phyloP scores from a whole-genome alignment of 2,113 vertebrate species.

The Pygoscelis antarcticus region DNA sequence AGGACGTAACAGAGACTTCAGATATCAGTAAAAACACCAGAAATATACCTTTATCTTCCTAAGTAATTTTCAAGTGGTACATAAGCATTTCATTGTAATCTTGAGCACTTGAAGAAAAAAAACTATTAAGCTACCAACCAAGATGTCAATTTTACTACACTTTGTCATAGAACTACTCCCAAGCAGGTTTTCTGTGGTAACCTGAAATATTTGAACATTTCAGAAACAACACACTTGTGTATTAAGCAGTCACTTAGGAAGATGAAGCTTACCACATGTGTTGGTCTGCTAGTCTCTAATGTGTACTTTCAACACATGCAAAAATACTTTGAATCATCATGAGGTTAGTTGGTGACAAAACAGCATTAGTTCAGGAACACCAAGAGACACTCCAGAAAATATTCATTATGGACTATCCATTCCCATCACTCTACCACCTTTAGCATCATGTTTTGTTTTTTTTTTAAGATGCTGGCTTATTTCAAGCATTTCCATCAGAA shows the following conservation, averaged over 20 bases:
- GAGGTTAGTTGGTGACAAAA: neutral
- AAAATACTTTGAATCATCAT: neutral
- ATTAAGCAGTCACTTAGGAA: neutral
- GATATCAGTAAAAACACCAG: neutral
- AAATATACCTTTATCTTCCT: neutral
- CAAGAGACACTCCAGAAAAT: neutral
- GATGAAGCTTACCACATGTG: fast-evolving
- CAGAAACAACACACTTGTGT: neutral
- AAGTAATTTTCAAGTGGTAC: neutral
- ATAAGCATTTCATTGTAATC: neutral
- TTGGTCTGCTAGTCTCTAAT: neutral
- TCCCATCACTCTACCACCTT: neutral
- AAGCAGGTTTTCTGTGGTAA: neutral
- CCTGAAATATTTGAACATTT: neutral
- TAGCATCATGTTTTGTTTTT: neutral
- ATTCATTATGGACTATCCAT: fast-evolving
- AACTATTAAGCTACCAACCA: neutral
- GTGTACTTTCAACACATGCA: neutral
- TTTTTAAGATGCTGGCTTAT: neutral
- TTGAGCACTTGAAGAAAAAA: neutral
- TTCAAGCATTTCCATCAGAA: neutral
- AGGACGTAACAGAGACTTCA: fast-evolving
- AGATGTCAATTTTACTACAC: neutral
- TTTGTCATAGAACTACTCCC: neutral
- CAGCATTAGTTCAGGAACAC: neutral